Evolutionary conservation across 2,113 vertebrate species (phyloP), one percentile per base, ranked within the genome.

Genomic region (Anoura caudifer): DNA sequence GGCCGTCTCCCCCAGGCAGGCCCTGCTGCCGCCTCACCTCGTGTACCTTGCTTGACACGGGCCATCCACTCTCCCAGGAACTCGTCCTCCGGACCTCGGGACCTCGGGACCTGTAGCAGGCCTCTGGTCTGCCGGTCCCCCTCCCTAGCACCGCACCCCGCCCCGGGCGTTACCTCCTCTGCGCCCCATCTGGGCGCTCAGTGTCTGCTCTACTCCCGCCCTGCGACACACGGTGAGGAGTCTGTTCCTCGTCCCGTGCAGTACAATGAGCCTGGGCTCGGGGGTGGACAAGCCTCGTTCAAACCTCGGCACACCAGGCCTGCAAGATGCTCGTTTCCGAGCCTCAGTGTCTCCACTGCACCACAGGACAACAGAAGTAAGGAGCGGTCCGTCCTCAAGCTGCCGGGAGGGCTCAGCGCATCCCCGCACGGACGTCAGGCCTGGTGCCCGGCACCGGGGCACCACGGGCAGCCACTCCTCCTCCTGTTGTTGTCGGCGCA

Each of bases 351-450:
- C 76, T 85, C 52, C 5, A 2, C 1, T 7, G 56, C 41, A 56
- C 19, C 11, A 28, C 0, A 26, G 50, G 52, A 22, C 59, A n/a
- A n/a, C n/a, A 47, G 16, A 3, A 22, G 38, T 3, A 3, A 38
- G 8, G 20, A 26, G 9, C 1, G 13, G 28, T 1, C 0, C 13
- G 33, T 16, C 33, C 14, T 0, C 0, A 1, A 72, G 31, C 63
- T 43, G 33, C n/a, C 22, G 2, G 67, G 26, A 54, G 31, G 59
- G 61, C 10, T 43, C 36, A 1, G 2, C 0, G 7, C n/a, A 1
- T 5, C 31, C 41, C 5, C 16, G 22, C 17, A 9, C 5, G 5
- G 12, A 22, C 1, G 67, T 31, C 12, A 33, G 69, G n/a, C n/a
- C 26, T 1, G 41, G 13, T 5, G 10, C 50, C 54, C 17, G 69